Base-by-base conservation (phyloP, 2,113 vertebrate species). In the Dipodomys ordii region DNA sequence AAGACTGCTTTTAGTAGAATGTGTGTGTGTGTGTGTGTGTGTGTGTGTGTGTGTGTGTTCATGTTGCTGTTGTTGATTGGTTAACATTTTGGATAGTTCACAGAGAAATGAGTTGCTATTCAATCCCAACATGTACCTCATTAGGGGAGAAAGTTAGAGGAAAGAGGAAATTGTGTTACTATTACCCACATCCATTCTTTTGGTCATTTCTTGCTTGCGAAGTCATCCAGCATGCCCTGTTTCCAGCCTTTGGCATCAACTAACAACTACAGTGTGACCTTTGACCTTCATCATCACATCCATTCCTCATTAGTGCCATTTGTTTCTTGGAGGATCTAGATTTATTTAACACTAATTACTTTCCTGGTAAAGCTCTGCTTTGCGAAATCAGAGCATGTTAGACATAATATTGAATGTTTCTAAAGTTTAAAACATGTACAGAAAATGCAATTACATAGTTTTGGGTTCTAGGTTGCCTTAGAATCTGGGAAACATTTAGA, bases 331-430 rank as follows among this genome's bases (percentile, higher is more conserved):
- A 46, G 6, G 7, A 13, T 87, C 30, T 44, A 83, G 46, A 95
- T 80, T 77, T 80, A 95, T 80, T 77, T 77, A 69, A 87, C 68
- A 62, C 53, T 93, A 88, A 91, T 92, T 80, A 93, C 30, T 86
- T 93, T 71, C 22, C 44, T 64, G 20, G 22, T n/a, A 72, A 83
- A 90, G 7, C 80, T 94, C 79, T 94, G 23, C 8, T 92, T 90
- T 96, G 74, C 62, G 67, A 86, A 83, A 79, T 87, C 65, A 79
- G 77, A 94, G 73, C 67, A 69, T 19, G 1, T 77, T 44, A 78
- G 65, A 92, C 90, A 49, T 83, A 35, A 78, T 53, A 57, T 2
- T 23, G 65, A 82, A 79, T 64, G 79, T 16, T 30, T 28, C 6
- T 30, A 53, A 28, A 88, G 81, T 83, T 80, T 79, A 84, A 73